A percentile compares a stretch with the other conserved stretches of the same genome.
Conservation (phyloP, 1,140 invertebrate species). For the Calliphora vicina region DNA sequence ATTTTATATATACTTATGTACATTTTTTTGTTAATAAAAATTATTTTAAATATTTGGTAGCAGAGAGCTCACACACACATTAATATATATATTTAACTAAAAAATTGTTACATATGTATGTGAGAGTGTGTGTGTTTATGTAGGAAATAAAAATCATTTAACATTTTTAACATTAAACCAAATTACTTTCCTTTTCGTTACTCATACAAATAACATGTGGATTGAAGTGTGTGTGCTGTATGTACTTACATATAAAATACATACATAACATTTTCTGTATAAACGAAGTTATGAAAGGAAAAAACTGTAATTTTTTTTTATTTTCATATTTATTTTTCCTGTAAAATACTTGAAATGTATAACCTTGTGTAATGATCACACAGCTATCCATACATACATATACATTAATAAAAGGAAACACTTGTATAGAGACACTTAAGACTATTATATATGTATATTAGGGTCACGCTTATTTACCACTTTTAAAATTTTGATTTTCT, state of each 20-base stretch:
- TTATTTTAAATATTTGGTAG: neutral
- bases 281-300: too few relatives aligned
- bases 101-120: too few relatives aligned
- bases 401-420: neutral
- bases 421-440: neutral
- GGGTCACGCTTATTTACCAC: too few relatives aligned
- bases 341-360: slow-evolving; percentile 7
- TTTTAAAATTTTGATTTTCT: too few relatives aligned
- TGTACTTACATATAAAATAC: too few relatives aligned
- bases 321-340: neutral
- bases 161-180: neutral
- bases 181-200: neutral
- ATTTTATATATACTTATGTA: neutral
- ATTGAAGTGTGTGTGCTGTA: too few relatives aligned
- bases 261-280: too few relatives aligned
- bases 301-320: too few relatives aligned
- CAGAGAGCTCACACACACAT: too few relatives aligned
- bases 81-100: too few relatives aligned
- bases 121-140: neutral
- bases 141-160: neutral
- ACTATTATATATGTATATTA: neutral
- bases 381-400: neutral
- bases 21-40: neutral
- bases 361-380: neutral
- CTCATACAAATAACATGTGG: neutral